phyloP scores from a whole-genome alignment of 2,888 invertebrate genomes.

The Machimus rusticus region DNA sequence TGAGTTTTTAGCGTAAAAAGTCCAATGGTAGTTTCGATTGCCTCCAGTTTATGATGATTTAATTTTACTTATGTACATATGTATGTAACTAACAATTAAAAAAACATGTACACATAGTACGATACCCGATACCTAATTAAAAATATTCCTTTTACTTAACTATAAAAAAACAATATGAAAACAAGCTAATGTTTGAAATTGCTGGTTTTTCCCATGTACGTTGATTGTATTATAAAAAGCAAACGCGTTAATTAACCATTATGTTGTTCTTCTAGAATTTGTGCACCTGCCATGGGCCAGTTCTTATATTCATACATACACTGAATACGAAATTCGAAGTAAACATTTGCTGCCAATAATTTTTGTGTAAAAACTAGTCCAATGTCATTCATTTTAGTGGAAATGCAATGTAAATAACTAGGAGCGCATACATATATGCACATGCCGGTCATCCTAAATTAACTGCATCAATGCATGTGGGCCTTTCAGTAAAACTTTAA shows the following conservation, averaged over 20 bases:
- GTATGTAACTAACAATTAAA: too few species aligned
- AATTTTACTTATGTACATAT: too few species aligned
- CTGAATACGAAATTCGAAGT: not conserved
- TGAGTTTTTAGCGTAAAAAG: not conserved
- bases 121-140: not conserved
- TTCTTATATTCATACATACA: not conserved
- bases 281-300: not conserved
- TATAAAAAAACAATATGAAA: not conserved
- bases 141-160: not conserved
- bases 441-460: not conserved
- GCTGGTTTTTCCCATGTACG: not conserved
- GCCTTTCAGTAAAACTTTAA: not conserved
- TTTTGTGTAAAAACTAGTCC: not conserved
- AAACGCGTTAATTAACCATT: not conserved
- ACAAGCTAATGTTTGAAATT: not conserved
- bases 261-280: not conserved
- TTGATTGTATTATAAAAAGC: not conserved
- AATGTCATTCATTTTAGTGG: not conserved
- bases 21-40: not conserved
- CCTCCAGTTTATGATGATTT: not conserved
- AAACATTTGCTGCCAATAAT: not conserved
- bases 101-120: not conserved
- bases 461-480: not conserved
- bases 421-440: not conserved
- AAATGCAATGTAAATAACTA: not conserved